A percentile compares a stretch with the other conserved stretches of the same genome.
Conservation (phyloP, 92 coral and sea anemone genomes). For the Umimayanthus kanabou region DNA sequence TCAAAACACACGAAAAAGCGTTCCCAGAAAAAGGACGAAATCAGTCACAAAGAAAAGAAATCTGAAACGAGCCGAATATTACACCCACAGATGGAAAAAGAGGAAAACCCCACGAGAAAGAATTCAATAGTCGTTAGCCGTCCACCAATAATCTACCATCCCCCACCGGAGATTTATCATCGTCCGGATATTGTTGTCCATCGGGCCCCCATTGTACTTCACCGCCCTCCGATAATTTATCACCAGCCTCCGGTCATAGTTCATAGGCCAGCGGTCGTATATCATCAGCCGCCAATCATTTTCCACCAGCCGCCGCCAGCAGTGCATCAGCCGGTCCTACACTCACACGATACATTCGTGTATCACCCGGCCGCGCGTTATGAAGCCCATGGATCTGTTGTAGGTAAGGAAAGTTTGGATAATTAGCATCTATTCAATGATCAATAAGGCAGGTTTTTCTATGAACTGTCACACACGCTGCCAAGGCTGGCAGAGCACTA, state of each 20-base stretch:
- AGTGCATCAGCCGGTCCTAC: constrained; percentile 88
- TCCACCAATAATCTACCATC: constrained; percentile 98
- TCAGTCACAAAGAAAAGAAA: constrained; percentile 34
- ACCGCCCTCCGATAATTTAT: constrained; percentile 95
- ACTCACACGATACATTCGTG: constrained; percentile 90
- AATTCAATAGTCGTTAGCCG: constrained; percentile 94
- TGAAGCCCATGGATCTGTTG: constrained; percentile 80
- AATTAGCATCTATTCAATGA: background rate
- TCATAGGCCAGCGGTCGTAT: constrained; percentile 98
- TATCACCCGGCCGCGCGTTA: constrained; percentile 83
- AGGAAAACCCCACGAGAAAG: constrained; percentile 76
- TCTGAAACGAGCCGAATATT: constrained; percentile 20
- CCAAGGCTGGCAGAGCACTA: too few relatives aligned
- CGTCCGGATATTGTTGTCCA: constrained; percentile 99
- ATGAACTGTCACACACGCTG: background rate
- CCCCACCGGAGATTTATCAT: constrained; percentile 98
- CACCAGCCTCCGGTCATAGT: constrained; percentile 99
- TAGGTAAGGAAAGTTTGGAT: constrained; percentile 21
- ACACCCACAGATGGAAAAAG: constrained; percentile 72
- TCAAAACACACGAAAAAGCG: constrained; percentile 30
- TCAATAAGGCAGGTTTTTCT: background rate
- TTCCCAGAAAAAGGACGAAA: constrained; percentile 44
- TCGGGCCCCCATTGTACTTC: constrained; percentile 98
- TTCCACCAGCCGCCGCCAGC: constrained; percentile 99
- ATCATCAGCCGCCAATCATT: constrained; percentile 94